Percentiles rank a stretch among this genome's conserved stretches.
phyloP scores from a whole-genome alignment of 2,888 invertebrate genomes.

The Taphrorychus bicolor region DNA sequence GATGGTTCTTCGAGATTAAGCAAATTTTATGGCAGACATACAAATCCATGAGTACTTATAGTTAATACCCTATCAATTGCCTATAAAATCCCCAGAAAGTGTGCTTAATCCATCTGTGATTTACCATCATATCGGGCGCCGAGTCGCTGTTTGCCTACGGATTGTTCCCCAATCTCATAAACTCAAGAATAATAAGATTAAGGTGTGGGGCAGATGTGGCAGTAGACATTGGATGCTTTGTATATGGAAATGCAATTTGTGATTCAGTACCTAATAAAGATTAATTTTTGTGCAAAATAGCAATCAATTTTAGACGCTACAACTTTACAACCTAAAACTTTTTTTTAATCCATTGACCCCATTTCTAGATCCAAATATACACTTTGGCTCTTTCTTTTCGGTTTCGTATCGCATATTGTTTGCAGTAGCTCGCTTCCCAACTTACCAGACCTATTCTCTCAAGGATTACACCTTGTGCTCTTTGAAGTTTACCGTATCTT shows the following conservation, averaged over 20 bases:
- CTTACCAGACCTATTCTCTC: conserved; percentile 25
- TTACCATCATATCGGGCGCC: background rate
- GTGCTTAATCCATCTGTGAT: background rate
- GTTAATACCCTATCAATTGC: background rate
- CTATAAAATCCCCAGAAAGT: background rate
- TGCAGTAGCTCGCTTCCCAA: background rate
- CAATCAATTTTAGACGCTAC: too few species aligned
- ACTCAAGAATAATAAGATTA: background rate
- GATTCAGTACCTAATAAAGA: too few species aligned
- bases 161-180: background rate
- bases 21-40: background rate
- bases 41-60: background rate
- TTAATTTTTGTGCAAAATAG: too few species aligned
- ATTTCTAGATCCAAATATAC: too few species aligned
- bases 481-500: conserved; percentile 27
- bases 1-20: background rate
- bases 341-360: too few species aligned
- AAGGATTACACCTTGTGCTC: conserved; percentile 23
- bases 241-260: too few species aligned
- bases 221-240: too few species aligned
- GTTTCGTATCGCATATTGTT: too few species aligned
- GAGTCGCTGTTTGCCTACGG: background rate
- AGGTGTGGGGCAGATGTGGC: background rate
- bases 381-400: conserved; percentile 19
- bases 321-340: too few species aligned